Percentiles rank a stretch among this genome's conserved stretches.
Evolutionary conservation across 2,888 invertebrate genomes (phyloP).

Genomic region (Anarsia innoxiella): DNA sequence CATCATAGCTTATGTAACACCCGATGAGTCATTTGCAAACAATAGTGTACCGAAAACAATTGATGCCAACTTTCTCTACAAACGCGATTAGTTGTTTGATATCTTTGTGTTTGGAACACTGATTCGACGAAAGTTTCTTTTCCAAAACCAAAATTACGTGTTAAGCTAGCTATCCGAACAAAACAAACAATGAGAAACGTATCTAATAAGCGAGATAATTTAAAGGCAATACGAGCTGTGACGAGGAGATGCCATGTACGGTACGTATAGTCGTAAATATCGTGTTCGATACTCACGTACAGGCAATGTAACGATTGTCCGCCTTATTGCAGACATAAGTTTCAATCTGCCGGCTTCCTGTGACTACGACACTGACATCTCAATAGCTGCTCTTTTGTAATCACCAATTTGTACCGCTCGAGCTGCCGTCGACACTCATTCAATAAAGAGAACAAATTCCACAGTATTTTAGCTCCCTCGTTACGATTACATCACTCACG

Average conservation of each 20-base stretch:
- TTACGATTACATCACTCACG: constrained; percentile 41
- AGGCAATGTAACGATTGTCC: background rate
- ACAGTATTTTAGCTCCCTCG: constrained; percentile 50
- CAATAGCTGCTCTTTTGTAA: constrained; percentile 74
- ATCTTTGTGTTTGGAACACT: constrained; percentile 20
- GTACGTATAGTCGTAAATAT: background rate
- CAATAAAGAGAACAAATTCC: constrained; percentile 61
- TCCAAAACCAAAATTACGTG: constrained; percentile 1
- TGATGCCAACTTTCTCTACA: constrained; percentile 39
- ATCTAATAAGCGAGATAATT: background rate
- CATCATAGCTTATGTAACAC: constrained; percentile 12
- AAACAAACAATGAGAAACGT: background rate
- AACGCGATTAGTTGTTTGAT: constrained; percentile 30
- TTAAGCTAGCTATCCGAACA: background rate
- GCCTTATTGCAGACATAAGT: constrained; percentile 49
- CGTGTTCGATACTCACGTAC: background rate
- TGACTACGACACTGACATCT: constrained; percentile 60
- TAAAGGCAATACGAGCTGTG: background rate
- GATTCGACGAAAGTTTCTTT: constrained; percentile 4
- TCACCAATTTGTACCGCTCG: constrained; percentile 62
- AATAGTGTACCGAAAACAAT: constrained; percentile 52
- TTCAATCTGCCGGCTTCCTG: constrained; percentile 67
- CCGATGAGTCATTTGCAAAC: constrained; percentile 54
- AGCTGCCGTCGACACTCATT: constrained; percentile 51
- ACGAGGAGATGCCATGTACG: no score